A percentile compares a stretch with the other conserved stretches of the same genome.
Evolutionary conservation across 2,797 vertebrate species (phyloP).

Genomic region (Coregonus sp.): DNA sequence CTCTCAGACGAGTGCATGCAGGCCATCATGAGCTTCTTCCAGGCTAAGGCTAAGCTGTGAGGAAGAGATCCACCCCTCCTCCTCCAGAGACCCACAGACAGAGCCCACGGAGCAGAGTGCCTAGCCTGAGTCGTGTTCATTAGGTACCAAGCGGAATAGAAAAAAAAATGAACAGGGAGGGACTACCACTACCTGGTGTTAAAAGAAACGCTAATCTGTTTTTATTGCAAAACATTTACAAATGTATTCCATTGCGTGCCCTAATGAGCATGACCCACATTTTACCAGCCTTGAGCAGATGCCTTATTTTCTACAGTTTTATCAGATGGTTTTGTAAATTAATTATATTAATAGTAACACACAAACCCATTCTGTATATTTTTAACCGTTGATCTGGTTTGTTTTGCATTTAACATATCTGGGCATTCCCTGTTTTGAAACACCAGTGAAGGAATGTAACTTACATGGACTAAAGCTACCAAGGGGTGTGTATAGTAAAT

Average conservation of each 20-base stretch:
- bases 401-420: background rate
- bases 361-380: background rate
- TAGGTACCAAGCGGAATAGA: background rate
- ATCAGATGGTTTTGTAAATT: background rate
- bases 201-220: no score
- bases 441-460: background rate
- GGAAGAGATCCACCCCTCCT: background rate
- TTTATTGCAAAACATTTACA: background rate
- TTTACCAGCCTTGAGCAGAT: background rate
- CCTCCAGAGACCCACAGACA: slow-evolving; percentile 4
- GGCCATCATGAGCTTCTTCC: slow-evolving; percentile 84
- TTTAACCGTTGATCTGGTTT: background rate
- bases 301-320: background rate
- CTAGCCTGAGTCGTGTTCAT: background rate
- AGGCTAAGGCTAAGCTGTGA: slow-evolving; percentile 84
- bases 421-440: background rate
- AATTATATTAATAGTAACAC: background rate
- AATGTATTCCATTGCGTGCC: background rate
- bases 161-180: background rate
- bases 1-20: slow-evolving; percentile 82
- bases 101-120: no score
- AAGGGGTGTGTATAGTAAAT: background rate
- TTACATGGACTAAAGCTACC: no score
- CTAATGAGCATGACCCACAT: background rate
- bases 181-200: no score